phyloP scores from a whole-genome alignment of 2,888 invertebrate genomes.

The Luperina testacea region DNA sequence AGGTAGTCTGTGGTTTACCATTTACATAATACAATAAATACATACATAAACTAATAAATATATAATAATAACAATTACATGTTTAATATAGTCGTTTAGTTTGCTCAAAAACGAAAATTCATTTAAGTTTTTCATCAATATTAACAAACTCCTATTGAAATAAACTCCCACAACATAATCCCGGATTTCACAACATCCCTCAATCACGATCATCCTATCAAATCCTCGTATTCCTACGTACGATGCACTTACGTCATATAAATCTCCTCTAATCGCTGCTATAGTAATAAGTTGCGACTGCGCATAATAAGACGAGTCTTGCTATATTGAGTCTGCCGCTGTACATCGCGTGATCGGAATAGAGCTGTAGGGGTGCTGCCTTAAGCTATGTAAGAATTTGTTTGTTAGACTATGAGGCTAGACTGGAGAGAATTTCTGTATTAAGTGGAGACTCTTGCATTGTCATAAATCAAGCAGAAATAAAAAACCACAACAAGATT shows the following conservation, averaged over 20 bases:
- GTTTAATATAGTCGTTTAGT: neutral
- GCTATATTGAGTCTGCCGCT: conserved; percentile 58
- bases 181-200: conserved; percentile 13
- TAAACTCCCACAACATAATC: neutral
- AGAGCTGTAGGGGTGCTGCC: conserved; percentile 43
- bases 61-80: too few relatives aligned
- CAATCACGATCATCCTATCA: conserved; percentile 23
- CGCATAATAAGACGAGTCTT: conserved; percentile 63
- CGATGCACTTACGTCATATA: conserved; percentile 34
- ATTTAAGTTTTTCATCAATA: neutral
- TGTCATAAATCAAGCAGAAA: neutral
- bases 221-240: conserved; percentile 9
- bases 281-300: conserved; percentile 53
- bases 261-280: conserved; percentile 56
- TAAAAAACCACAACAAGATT: neutral
- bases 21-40: too few relatives aligned
- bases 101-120: neutral
- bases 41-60: too few relatives aligned
- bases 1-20: too few relatives aligned
- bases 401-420: conserved; percentile 1
- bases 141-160: neutral
- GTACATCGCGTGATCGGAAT: conserved; percentile 61
- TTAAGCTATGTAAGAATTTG: conserved; percentile 23
- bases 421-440: neutral
- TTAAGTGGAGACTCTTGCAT: neutral